Percentiles rank a stretch among this genome's conserved stretches.
These are phyloP conservation scores for Yponomeuta sedellus DNA, from an alignment of 2,888 invertebrate species.

Conservation along the genomic window DNA sequence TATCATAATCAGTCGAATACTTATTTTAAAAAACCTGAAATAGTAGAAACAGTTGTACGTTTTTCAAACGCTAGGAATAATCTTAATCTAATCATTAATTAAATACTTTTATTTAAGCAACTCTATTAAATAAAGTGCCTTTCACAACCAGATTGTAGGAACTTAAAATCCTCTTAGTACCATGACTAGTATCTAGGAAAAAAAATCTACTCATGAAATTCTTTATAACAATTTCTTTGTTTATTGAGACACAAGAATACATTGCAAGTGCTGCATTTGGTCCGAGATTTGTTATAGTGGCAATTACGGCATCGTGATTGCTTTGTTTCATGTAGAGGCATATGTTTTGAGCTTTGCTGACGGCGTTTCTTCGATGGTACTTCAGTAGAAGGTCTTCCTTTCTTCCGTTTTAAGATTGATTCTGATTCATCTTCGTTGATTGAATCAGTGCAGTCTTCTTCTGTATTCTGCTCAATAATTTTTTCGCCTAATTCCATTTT, in stretches of 20 bases:
- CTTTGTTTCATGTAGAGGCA: neutral
- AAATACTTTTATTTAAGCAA: too few relatives aligned
- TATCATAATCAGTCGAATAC: too few relatives aligned
- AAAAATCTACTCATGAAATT: neutral
- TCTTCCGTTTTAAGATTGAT: neutral
- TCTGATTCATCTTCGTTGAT: neutral
- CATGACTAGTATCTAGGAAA: too few relatives aligned
- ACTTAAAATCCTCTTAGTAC: too few relatives aligned
- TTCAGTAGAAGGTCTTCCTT: slow-evolving; percentile 6
- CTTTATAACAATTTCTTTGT: neutral
- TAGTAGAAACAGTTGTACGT: too few relatives aligned
- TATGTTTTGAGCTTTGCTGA: neutral
- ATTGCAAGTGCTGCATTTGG: neutral
- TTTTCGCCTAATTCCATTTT: slow-evolving; percentile 5
- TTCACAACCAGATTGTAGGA: too few relatives aligned
- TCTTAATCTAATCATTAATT: too few relatives aligned
- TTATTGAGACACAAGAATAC: neutral
- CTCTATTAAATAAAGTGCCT: too few relatives aligned
- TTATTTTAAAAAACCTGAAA: too few relatives aligned
- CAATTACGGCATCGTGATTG: neutral
- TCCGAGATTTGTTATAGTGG: neutral
- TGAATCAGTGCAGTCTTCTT: neutral
- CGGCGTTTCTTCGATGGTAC: neutral
- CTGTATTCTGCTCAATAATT: neutral
- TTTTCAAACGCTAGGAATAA: too few relatives aligned